These are phyloP conservation scores for Myiopsitta monachus DNA, from an alignment of 2,113 vertebrate genomes.

Conservation along the genomic window DNA sequence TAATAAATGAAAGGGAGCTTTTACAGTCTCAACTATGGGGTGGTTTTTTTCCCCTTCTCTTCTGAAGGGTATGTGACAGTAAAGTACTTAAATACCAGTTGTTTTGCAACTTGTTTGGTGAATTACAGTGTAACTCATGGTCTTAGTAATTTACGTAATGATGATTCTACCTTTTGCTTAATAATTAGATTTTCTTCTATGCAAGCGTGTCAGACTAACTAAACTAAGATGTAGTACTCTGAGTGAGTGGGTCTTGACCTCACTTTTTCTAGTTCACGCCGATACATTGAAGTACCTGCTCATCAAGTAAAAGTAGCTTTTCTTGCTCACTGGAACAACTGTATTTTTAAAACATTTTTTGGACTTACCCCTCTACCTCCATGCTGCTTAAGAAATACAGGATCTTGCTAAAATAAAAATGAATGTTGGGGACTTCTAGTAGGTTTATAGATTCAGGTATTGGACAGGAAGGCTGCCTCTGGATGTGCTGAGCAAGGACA, in stretches of 20 bases:
- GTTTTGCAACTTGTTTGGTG: not conserved
- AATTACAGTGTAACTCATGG: not conserved
- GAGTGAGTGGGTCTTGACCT: not conserved
- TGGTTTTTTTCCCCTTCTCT: not conserved
- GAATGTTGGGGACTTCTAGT: not conserved
- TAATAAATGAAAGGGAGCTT: not conserved
- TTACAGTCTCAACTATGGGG: not conserved
- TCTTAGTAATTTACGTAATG: not conserved
- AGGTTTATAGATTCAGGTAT: not conserved
- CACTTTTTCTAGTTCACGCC: not conserved
- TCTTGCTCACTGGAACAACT: not conserved
- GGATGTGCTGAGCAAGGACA: not conserved
- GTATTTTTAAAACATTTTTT: not conserved
- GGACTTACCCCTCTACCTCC: not conserved
- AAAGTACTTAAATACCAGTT: not conserved
- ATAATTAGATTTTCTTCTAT: not conserved
- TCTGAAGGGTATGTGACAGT: not conserved
- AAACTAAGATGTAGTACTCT: not conserved
- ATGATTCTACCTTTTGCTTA: not conserved
- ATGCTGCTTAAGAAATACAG: not conserved
- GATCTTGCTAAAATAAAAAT: not conserved
- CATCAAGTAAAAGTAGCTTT: not conserved
- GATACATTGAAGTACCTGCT: not conserved
- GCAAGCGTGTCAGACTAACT: not conserved
- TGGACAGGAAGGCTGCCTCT: not conserved